Percentiles rank a stretch among this genome's conserved stretches.
Evolutionary conservation across 2,888 invertebrate species (phyloP).

Genomic region (Sphaeridia pumilis): DNA sequence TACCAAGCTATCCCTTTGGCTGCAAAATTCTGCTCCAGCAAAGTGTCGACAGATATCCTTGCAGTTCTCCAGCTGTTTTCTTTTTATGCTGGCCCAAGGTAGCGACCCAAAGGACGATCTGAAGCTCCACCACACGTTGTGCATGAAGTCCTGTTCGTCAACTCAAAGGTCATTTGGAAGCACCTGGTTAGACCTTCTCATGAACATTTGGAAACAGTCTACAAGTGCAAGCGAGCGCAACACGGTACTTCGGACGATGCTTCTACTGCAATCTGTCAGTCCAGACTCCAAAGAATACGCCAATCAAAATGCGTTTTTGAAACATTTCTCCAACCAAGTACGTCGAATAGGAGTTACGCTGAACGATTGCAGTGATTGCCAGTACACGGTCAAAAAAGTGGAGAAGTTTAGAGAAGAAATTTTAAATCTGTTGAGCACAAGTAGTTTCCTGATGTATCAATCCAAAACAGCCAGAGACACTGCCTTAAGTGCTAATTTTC

Average conservation of each 20-base stretch:
- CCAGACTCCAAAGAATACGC: slow-evolving; percentile 22
- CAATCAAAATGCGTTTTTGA: slow-evolving; percentile 19
- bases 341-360: slow-evolving; percentile 20
- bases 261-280: slow-evolving; percentile 20
- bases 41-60: slow-evolving; percentile 22
- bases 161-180: slow-evolving; percentile 22
- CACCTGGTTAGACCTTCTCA: slow-evolving; percentile 17
- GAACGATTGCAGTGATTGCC: slow-evolving; percentile 16
- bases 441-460: slow-evolving; percentile 23
- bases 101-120: slow-evolving; percentile 13
- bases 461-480: slow-evolving; percentile 19
- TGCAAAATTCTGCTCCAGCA: slow-evolving; percentile 17
- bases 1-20: slow-evolving; percentile 21
- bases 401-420: slow-evolving; percentile 24
- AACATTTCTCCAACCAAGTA: slow-evolving; percentile 16
- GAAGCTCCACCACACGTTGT: slow-evolving; percentile 13
- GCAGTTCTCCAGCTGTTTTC: slow-evolving; percentile 17
- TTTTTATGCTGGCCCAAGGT: slow-evolving; percentile 16
- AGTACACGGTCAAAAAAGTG: background rate
- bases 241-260: slow-evolving; percentile 18
- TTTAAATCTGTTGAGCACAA: slow-evolving; percentile 17
- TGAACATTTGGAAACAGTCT: slow-evolving; percentile 20
- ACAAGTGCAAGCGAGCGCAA: slow-evolving; percentile 21
- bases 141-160: slow-evolving; percentile 19
- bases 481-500: slow-evolving; percentile 18